Conservation (phyloP, 2,113 vertebrate species). For the Macquaria australasica region DNA sequence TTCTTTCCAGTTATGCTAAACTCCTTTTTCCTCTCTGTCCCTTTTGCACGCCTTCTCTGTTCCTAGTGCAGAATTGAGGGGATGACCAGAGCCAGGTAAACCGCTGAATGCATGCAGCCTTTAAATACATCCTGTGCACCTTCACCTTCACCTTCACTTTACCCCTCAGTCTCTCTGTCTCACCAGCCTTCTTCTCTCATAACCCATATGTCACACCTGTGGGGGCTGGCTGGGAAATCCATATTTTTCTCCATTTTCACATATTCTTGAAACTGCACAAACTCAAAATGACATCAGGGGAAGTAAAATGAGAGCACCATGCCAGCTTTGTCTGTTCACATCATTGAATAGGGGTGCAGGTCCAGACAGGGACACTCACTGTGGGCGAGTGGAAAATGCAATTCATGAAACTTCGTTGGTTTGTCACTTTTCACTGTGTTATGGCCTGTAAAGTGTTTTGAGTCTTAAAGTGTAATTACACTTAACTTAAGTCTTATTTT, state of each 20-base stretch:
- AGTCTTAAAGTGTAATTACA: no score
- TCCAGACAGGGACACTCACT: background rate
- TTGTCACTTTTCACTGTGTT: background rate
- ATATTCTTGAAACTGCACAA: background rate
- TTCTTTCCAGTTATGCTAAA: slow-evolving; percentile 86
- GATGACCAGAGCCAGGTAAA: slow-evolving; percentile 94
- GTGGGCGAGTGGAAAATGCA: background rate
- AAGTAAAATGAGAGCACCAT: background rate
- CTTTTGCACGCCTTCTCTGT: slow-evolving; percentile 86
- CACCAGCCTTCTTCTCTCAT: slow-evolving; percentile 30
- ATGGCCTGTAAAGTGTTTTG: background rate
- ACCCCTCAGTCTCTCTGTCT: slow-evolving; percentile 21
- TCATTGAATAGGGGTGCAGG: background rate
- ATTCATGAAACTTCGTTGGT: background rate
- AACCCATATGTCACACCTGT: background rate
- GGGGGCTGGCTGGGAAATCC: background rate
- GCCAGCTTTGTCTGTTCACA: background rate
- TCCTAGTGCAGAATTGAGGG: slow-evolving; percentile 98
- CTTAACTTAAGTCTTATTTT: background rate
- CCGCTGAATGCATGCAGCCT: slow-evolving; percentile 55
- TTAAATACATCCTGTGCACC: slow-evolving; percentile 39
- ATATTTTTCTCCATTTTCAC: background rate
- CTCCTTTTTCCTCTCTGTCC: slow-evolving; percentile 79
- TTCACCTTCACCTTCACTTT: slow-evolving; percentile 11
- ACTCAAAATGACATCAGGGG: background rate